A percentile compares a stretch with the other conserved stretches of the same genome.
Evolutionary conservation across 2,113 vertebrate species (phyloP).

Genomic region (Antechinus stuartii): DNA sequence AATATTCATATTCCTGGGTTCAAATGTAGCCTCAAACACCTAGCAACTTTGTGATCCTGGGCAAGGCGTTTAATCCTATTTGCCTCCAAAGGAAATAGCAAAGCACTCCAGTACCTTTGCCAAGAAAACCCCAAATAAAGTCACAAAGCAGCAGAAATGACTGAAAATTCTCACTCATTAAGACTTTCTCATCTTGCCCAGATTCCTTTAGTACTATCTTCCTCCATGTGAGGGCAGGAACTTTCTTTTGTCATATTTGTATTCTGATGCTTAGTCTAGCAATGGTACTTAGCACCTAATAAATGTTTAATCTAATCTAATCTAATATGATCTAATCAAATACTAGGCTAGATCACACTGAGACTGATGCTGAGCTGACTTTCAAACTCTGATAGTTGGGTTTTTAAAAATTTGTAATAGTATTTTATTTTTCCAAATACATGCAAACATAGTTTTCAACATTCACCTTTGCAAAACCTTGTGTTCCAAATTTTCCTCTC

Average conservation of each 20-base stretch:
- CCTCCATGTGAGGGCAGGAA: background rate
- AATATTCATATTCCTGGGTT: background rate
- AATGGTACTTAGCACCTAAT: background rate
- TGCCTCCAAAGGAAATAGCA: background rate
- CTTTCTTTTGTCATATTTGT: background rate
- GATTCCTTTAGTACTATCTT: background rate
- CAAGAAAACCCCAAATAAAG: background rate
- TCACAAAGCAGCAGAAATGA: background rate
- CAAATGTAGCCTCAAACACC: background rate
- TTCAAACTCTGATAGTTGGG: background rate
- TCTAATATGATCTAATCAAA: background rate
- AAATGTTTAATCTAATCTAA: background rate
- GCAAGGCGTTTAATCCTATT: background rate
- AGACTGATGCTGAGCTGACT: background rate
- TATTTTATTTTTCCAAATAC: too few species aligned
- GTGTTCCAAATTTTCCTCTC: too few species aligned
- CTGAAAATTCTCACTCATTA: background rate
- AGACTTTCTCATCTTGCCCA: background rate
- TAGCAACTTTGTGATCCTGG: background rate
- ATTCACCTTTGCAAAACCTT: too few species aligned
- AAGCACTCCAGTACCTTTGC: background rate
- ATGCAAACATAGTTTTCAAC: too few species aligned
- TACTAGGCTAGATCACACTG: background rate
- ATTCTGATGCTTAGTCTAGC: background rate
- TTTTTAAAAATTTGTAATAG: too few species aligned